phyloP scores from a whole-genome alignment of 2,888 invertebrate genomes.

The Heliothis peltigera region DNA sequence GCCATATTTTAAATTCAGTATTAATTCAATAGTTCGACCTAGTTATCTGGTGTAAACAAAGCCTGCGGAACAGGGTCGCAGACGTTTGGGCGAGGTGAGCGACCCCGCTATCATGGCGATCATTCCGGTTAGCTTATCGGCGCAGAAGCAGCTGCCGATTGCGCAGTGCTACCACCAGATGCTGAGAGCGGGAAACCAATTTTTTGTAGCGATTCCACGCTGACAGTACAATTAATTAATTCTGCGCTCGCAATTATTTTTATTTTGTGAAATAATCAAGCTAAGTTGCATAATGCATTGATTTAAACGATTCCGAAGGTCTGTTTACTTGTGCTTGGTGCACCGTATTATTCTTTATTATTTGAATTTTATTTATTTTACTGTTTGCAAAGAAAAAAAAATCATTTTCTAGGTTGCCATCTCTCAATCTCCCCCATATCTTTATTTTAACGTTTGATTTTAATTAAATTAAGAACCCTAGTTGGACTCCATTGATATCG shows the following conservation, averaged over 20 bases:
- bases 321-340: no score
- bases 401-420: no score
- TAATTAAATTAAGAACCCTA: no score
- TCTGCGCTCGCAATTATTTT: slow-evolving; percentile 12
- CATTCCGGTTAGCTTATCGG: slow-evolving; percentile 83
- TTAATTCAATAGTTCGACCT: slow-evolving; percentile 70
- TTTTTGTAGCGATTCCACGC: slow-evolving; percentile 68
- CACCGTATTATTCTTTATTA: no score
- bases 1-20: slow-evolving; percentile 17
- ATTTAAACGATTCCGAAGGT: slow-evolving; percentile 6
- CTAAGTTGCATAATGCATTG: slow-evolving; percentile 25
- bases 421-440: no score
- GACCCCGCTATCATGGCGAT: slow-evolving; percentile 81
- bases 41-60: slow-evolving; percentile 76
- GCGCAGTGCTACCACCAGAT: slow-evolving; percentile 33
- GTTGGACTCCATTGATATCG: no score
- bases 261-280: slow-evolving; percentile 22
- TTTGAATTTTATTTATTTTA: no score
- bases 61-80: slow-evolving; percentile 80
- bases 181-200: slow-evolving; percentile 77
- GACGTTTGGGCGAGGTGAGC: slow-evolving; percentile 83
- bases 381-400: no score
- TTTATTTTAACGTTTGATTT: no score
- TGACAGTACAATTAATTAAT: slow-evolving; percentile 8
- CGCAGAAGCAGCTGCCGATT: slow-evolving; percentile 44